Evolutionary conservation across 1,140 invertebrate species (phyloP).

Genomic region (Drosophila sp.): DNA sequence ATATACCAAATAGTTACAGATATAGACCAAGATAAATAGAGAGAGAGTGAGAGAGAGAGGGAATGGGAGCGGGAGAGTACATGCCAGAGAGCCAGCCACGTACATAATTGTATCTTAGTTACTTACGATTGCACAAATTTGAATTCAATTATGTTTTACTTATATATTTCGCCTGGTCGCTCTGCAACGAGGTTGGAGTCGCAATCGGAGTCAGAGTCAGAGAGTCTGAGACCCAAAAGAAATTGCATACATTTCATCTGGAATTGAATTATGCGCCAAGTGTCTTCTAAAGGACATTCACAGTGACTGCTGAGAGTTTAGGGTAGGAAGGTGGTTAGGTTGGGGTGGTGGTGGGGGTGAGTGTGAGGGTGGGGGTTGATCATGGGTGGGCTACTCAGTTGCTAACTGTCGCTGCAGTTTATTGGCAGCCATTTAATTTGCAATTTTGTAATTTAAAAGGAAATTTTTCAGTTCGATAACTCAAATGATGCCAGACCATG

Average conservation of each 20-base stretch:
- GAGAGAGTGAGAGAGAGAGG: constrained; percentile 8
- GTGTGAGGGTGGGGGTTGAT: too few species aligned
- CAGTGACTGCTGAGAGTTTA: constrained; percentile 14
- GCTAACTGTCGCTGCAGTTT: constrained; percentile 43
- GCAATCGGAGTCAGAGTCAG: constrained; percentile 9
- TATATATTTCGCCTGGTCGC: constrained; percentile 49
- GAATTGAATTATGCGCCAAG: constrained; percentile 79
- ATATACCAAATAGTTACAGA: constrained; percentile 32
- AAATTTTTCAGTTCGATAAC: constrained; percentile 83
- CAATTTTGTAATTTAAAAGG: constrained; percentile 83
- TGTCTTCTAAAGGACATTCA: constrained; percentile 36
- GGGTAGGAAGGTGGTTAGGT: too few species aligned
- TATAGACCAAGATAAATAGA: constrained; percentile 11
- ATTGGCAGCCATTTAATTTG: constrained; percentile 78
- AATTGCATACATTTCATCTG: constrained; percentile 78
- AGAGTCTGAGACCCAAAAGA: constrained; percentile 54
- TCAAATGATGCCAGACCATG: constrained; percentile 76
- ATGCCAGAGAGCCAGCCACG: constrained; percentile 62
- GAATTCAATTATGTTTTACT: constrained; percentile 64
- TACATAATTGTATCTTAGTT: constrained; percentile 84
- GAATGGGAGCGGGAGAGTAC: constrained; percentile 29
- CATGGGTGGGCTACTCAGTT: constrained; percentile 19
- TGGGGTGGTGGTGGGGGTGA: too few species aligned
- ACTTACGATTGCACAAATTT: constrained; percentile 77
- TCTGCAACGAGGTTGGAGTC: background rate